Conservation (phyloP, 2,888 invertebrate genomes). For the Xanthia togata region DNA sequence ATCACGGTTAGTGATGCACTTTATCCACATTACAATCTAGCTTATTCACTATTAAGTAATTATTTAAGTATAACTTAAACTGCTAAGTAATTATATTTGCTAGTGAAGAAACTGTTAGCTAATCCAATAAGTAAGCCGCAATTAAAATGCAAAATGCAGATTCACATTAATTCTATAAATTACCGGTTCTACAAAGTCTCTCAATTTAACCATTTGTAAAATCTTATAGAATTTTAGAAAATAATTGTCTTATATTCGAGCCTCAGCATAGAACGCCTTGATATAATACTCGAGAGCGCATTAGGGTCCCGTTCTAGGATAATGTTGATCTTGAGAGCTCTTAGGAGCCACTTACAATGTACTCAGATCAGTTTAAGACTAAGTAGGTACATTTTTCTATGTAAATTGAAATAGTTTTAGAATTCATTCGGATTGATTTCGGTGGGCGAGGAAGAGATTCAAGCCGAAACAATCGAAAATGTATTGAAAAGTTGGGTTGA, state of each 20-base stretch:
- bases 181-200: background rate
- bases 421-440: background rate
- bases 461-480: no score
- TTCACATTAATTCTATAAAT: background rate
- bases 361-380: conserved; percentile 15
- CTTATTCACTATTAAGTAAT: no score
- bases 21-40: no score
- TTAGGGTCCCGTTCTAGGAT: conserved; percentile 38
- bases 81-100: no score
- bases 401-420: conserved; percentile 28
- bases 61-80: no score
- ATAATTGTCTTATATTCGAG: background rate
- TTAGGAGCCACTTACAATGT: conserved; percentile 36
- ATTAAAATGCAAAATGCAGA: background rate
- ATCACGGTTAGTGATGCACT: no score
- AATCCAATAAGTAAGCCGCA: background rate
- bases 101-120: background rate
- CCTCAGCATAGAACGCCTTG: conserved; percentile 31
- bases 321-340: conserved; percentile 51
- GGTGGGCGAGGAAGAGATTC: no score
- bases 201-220: background rate
- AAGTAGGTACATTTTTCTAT: conserved; percentile 1
- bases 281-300: conserved; percentile 31
- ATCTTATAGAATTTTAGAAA: background rate
- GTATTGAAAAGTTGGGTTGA: no score